Conservation (phyloP, 2,113 vertebrate species). For the Syngnathus floridae region DNA sequence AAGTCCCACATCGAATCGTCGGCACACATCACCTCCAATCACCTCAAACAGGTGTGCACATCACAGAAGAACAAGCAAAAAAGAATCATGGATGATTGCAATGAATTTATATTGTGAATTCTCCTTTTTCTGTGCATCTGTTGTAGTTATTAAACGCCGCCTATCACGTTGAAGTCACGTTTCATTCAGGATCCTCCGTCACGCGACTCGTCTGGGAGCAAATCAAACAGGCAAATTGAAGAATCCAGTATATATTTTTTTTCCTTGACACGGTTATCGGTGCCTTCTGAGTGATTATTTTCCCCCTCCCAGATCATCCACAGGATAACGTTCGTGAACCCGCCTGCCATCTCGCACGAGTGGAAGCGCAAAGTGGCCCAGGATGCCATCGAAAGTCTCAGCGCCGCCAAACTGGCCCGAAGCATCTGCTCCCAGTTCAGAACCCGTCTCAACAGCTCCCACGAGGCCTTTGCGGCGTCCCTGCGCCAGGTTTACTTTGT, state of each 20-base stretch:
- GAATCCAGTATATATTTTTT: no score
- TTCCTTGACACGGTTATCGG: not conserved
- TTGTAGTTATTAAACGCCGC: slow-evolving; percentile 91
- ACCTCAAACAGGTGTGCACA: slow-evolving; percentile 88
- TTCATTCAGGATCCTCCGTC: slow-evolving; percentile 92
- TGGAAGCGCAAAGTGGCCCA: slow-evolving; percentile 98
- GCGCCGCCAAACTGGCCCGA: slow-evolving; percentile 90
- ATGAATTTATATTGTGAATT: not conserved
- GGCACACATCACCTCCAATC: slow-evolving; percentile 84
- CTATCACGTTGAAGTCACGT: slow-evolving; percentile 96
- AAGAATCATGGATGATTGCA: not conserved
- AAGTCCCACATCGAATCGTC: slow-evolving; percentile 76
- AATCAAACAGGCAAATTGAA: slow-evolving; percentile 85
- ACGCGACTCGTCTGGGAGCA: slow-evolving; percentile 95
- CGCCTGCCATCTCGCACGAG: slow-evolving; percentile 83
- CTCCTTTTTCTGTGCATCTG: not conserved
- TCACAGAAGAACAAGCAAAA: not conserved
- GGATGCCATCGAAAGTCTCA: slow-evolving; percentile 96
- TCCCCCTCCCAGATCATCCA: slow-evolving; percentile 81
- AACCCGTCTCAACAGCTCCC: slow-evolving; percentile 91
- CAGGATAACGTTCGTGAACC: slow-evolving; percentile 88
- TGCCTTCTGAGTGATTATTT: not conserved
- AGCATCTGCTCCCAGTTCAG: slow-evolving; percentile 98
- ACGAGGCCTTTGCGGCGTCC: slow-evolving; percentile 93
- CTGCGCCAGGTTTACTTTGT: slow-evolving; percentile 79